phyloP scores from a whole-genome alignment of 2,113 vertebrate genomes.

The Sinocyclocheilus grahami region DNA sequence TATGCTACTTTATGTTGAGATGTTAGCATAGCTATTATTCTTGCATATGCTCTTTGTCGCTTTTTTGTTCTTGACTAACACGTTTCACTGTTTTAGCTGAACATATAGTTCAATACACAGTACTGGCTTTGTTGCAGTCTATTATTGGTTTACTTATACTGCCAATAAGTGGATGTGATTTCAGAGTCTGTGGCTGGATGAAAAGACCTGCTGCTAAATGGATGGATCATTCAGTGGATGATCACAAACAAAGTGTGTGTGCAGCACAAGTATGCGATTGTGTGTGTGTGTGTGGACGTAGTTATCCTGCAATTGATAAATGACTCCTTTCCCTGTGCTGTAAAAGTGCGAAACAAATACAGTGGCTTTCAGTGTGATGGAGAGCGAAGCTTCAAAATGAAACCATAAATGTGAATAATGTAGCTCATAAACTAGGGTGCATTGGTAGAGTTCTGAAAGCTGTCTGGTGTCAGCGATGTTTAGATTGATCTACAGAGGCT shows the following conservation, averaged over 20 bases:
- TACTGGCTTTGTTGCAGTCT: not conserved
- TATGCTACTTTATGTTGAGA: not conserved
- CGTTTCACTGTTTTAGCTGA: not conserved
- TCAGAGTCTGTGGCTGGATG: not conserved
- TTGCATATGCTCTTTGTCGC: not conserved
- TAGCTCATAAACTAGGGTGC: not conserved
- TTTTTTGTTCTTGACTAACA: not conserved
- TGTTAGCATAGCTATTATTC: not conserved
- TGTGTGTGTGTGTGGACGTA: conserved; percentile 2
- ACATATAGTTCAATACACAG: not conserved
- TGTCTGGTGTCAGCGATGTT: not conserved
- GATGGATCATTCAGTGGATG: not conserved
- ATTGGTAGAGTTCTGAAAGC: not conserved
- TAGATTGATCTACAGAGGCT: not conserved
- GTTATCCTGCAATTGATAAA: not conserved
- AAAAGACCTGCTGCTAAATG: not conserved
- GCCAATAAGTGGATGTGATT: not conserved
- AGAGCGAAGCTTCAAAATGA: conserved; percentile 17
- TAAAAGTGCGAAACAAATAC: not conserved
- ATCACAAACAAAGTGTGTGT: conserved; percentile 4
- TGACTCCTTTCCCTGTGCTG: not conserved
- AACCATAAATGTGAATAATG: conserved; percentile 32
- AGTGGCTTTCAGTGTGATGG: not conserved
- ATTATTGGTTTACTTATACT: not conserved
- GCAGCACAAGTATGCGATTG: not conserved